Evolutionary conservation across 1,140 invertebrate genomes (phyloP), one percentile per base, ranked within the genome.

Genomic region (Holcopasites calliopsidis): DNA sequence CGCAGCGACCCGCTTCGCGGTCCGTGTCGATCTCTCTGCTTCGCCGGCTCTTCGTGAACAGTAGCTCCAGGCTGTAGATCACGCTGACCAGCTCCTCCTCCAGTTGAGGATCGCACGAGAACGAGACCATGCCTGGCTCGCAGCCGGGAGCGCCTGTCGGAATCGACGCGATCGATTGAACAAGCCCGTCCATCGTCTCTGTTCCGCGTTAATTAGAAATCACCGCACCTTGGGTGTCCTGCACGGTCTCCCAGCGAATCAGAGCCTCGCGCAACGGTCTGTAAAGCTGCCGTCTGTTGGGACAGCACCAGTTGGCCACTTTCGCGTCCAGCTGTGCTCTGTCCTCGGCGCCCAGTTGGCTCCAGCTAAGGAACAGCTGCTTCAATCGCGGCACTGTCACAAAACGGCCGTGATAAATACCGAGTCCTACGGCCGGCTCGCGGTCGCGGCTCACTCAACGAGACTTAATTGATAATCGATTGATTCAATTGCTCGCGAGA

Each of bases 91-190:
- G 26, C 35, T 77, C 70, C 28, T 77, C 76, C 28, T 77, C 76
- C 10, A 77, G 26, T 5, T 74, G 76, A 0, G 76, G 60, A 33
- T 77, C 70, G 35, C 76, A 73, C 5, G 76, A 77, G 35, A 76
- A 76, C 4, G 76, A 73, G n/a, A 77, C 70, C 70, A 65, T 77
- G 28, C 76, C 70, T 40, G 76, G 69, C 18, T 73, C 76, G 28
- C 76, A 77, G 16, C 76, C 76, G 6, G 76, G 76, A 7, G 76
- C 76, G 10, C 76, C 76, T 77, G 42, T 73, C 50, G 13, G n/a
- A 54, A 61, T 55, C 31, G 10, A n/a, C 38, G 28, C n/a, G n/a
- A n/a, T n/a, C n/a, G n/a, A n/a, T n/a, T n/a, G n/a, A n/a, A n/a
- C n/a, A n/a, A n/a, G n/a, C n/a, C n/a, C n/a, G n/a, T n/a, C n/a